These are phyloP conservation scores for Latrodectus elegans DNA, from an alignment of 2,888 invertebrate genomes.

Conservation along the genomic window DNA sequence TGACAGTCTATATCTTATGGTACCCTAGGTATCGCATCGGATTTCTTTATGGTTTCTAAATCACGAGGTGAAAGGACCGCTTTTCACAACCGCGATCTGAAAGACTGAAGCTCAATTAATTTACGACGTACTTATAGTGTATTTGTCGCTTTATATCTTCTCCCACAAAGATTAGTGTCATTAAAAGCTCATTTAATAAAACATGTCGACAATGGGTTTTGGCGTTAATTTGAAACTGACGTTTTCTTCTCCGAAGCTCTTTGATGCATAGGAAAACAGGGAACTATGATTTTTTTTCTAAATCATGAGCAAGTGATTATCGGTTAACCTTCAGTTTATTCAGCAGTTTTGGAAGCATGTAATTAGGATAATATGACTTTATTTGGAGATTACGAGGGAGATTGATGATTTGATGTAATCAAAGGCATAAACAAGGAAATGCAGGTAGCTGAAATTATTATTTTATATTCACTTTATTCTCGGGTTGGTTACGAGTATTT, in stretches of 20 bases:
- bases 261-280: too few species aligned
- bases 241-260: background rate
- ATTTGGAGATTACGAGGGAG: too few species aligned
- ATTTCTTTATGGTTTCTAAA: constrained; percentile 53
- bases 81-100: constrained; percentile 41
- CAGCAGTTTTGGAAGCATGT: too few species aligned
- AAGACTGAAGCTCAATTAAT: constrained; percentile 53
- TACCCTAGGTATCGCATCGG: constrained; percentile 49
- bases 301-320: too few species aligned
- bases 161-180: constrained; percentile 38
- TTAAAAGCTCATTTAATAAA: constrained; percentile 42
- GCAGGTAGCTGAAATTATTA: too few species aligned
- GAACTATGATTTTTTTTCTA: too few species aligned
- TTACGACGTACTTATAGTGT: constrained; percentile 48
- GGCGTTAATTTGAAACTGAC: constrained; percentile 15
- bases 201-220: constrained; percentile 13
- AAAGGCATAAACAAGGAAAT: too few species aligned
- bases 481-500: too few species aligned
- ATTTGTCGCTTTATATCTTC: constrained; percentile 53
- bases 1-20: constrained; percentile 53
- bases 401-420: too few species aligned
- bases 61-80: constrained; percentile 39
- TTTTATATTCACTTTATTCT: too few species aligned
- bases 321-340: too few species aligned
- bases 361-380: too few species aligned